Conservation (phyloP, 2,888 invertebrate genomes). For the Torymus aiolomorphi region DNA sequence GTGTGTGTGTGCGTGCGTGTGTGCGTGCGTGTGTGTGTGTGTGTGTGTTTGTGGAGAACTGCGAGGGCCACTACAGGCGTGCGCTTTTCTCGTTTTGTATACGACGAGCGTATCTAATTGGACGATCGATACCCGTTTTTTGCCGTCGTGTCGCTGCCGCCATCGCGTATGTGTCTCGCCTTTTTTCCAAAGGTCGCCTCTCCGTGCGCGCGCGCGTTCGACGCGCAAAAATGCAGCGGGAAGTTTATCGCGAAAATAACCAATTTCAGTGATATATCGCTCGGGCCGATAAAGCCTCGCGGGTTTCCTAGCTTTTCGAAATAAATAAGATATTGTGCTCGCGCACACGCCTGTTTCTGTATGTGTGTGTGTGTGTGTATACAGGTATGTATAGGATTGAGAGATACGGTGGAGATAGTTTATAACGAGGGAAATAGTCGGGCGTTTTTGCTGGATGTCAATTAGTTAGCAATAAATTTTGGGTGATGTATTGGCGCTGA, state of each 20-base stretch:
- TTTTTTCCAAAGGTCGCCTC: neutral
- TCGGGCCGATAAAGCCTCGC: slow-evolving; percentile 15
- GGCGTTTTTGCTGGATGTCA: slow-evolving; percentile 14
- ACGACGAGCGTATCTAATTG: slow-evolving; percentile 50
- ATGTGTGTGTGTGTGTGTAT: neutral
- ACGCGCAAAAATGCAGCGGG: slow-evolving; percentile 8
- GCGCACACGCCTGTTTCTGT: neutral
- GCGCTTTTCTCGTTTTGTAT: slow-evolving; percentile 47
- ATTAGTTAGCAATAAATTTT: slow-evolving; percentile 50
- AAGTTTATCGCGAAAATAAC: slow-evolving; percentile 44
- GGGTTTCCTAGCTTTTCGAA: slow-evolving; percentile 20
- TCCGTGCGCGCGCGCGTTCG: no score
- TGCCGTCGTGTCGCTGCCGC: neutral
- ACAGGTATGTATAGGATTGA: slow-evolving; percentile 3
- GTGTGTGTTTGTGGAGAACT: neutral
- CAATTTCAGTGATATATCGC: slow-evolving; percentile 49
- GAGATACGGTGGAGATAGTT: slow-evolving; percentile 15
- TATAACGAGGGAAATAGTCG: slow-evolving; percentile 42
- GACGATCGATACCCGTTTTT: slow-evolving; percentile 44
- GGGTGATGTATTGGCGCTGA: slow-evolving; percentile 37
- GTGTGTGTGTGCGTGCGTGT: neutral
- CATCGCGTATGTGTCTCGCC: neutral
- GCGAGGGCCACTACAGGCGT: slow-evolving; percentile 18
- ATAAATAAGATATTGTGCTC: slow-evolving; percentile 44
- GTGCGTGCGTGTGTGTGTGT: neutral